These are phyloP conservation scores for Dasysyrphus tricinctus DNA, from an alignment of 2,888 invertebrate species.

Conservation along the genomic window DNA sequence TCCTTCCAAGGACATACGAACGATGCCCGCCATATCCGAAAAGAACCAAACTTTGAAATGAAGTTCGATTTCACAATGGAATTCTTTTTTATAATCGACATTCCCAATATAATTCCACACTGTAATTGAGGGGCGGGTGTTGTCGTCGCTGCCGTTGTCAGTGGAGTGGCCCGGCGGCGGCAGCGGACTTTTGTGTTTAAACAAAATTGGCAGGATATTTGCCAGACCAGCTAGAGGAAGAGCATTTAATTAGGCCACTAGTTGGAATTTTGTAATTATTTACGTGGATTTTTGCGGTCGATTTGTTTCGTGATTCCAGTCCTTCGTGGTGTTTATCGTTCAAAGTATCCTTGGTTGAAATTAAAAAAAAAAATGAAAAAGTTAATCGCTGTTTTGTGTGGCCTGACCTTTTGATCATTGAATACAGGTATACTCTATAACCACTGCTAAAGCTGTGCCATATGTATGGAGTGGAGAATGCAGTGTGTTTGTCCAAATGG, in stretches of 20 bases:
- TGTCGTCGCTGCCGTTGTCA: not conserved
- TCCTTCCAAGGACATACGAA: slow-evolving; percentile 19
- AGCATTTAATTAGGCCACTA: slow-evolving; percentile 71
- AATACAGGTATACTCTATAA: not conserved
- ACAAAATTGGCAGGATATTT: slow-evolving; percentile 24
- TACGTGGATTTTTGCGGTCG: slow-evolving; percentile 65
- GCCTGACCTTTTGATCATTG: slow-evolving; percentile 43
- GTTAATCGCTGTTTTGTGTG: slow-evolving; percentile 63
- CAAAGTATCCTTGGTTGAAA: not conserved
- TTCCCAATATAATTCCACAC: slow-evolving; percentile 34
- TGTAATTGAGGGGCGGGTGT: slow-evolving; percentile 6
- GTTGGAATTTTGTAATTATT: slow-evolving; percentile 74
- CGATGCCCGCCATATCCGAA: not conserved
- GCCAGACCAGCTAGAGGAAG: slow-evolving; percentile 12
- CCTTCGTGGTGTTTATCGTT: not conserved
- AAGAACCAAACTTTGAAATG: slow-evolving; percentile 31
- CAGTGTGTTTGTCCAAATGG: not conserved
- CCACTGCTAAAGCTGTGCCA: not conserved
- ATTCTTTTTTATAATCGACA: slow-evolving; percentile 31
- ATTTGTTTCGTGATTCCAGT: slow-evolving; percentile 54
- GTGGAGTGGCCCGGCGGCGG: not conserved
- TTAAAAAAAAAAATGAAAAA: not conserved
- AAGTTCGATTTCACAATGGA: slow-evolving; percentile 51
- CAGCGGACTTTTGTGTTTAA: not conserved
- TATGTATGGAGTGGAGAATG: not conserved